These are phyloP conservation scores for Cyprinodon brontotheroides DNA, from an alignment of 2,113 vertebrate genomes.

Conservation along the genomic window DNA sequence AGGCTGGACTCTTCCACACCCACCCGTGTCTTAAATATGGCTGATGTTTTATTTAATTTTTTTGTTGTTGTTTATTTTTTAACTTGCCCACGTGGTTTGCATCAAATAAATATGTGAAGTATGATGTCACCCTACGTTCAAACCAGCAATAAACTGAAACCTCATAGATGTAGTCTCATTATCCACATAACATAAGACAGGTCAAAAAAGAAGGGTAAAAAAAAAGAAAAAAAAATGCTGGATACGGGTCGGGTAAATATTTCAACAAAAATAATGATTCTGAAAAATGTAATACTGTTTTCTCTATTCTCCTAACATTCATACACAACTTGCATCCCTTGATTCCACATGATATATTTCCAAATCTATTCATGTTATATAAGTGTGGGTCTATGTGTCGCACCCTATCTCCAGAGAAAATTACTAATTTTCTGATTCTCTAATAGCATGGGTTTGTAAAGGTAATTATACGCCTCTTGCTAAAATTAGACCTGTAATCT, in stretches of 20 bases:
- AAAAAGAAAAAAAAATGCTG: too few species aligned
- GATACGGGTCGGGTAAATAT: neutral
- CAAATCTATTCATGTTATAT: too few species aligned
- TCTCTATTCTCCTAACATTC: too few species aligned
- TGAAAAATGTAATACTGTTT: neutral
- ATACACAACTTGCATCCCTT: too few species aligned
- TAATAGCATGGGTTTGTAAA: neutral
- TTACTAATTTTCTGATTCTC: too few species aligned
- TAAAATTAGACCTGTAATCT: neutral
- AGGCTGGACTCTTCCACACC: constrained; percentile 54
- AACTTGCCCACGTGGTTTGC: constrained; percentile 32
- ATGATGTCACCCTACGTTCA: constrained; percentile 43
- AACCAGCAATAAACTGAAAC: constrained; percentile 38
- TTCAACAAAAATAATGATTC: neutral
- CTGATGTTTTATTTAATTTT: constrained; percentile 20
- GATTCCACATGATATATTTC: too few species aligned
- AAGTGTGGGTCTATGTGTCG: too few species aligned
- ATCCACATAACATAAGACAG: neutral
- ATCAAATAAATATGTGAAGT: constrained; percentile 46
- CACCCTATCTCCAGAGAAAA: too few species aligned
- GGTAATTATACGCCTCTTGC: neutral
- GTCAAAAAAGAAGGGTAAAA: neutral
- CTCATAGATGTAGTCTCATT: constrained; percentile 23
- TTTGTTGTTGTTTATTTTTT: neutral
- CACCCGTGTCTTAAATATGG: constrained; percentile 47